A percentile compares a stretch with the other conserved stretches of the same genome.
phyloP scores from a whole-genome alignment of 2,113 vertebrate species.

The Neomonachus schauinslandi region DNA sequence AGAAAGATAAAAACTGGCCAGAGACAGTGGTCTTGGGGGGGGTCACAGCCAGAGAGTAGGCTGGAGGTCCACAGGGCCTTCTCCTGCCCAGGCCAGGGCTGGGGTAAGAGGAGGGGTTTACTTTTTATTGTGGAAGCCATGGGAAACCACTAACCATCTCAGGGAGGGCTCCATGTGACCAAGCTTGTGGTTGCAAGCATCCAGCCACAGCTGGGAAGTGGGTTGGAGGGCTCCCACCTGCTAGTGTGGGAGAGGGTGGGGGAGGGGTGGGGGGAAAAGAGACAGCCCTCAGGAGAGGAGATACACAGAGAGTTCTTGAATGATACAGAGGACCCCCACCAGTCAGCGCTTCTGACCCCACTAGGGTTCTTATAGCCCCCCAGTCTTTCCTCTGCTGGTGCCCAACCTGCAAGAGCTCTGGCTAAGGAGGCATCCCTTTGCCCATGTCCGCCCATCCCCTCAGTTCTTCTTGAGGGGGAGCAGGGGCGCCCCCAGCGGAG shows the following conservation, averaged over 20 bases:
- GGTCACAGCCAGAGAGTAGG: not conserved
- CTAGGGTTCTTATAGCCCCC: not conserved
- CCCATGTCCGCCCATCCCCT: not conserved
- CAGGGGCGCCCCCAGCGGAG: not conserved
- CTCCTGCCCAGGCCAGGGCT: not conserved
- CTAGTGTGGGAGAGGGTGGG: not conserved
- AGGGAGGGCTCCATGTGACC: not conserved
- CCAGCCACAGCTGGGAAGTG: not conserved
- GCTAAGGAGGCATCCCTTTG: not conserved
- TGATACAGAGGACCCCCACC: not conserved
- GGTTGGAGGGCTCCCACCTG: not conserved
- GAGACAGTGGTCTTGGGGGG: not conserved
- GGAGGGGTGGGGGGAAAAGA: not conserved
- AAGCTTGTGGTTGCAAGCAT: not conserved
- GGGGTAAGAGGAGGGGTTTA: not conserved
- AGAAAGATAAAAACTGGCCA: not conserved
- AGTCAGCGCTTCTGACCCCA: not conserved
- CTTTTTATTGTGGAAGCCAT: not conserved
- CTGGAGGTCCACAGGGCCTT: not conserved
- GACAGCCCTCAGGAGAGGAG: not conserved
- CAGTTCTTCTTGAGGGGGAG: not conserved
- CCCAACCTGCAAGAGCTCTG: too few relatives aligned
- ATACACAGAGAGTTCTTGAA: not conserved
- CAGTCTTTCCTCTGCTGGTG: not conserved
- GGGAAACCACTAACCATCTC: not conserved